phyloP scores from a whole-genome alignment of 2,797 vertebrate species.

The Lindbergichthys nudifrons region DNA sequence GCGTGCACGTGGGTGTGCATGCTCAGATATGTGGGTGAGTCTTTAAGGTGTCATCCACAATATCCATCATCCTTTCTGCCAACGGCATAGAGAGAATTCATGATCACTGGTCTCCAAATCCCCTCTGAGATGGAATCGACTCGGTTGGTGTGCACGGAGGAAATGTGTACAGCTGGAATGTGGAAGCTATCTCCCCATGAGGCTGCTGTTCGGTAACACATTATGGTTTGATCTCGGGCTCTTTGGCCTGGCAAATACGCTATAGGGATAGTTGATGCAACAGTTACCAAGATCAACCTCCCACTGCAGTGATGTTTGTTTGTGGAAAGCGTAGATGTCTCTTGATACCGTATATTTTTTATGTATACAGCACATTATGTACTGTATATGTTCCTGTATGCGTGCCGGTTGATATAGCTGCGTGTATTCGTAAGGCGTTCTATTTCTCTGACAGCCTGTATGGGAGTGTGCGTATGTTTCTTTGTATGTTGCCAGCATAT shows the following conservation, averaged over 20 bases:
- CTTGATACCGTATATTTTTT: constrained; percentile 17
- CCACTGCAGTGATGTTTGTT: constrained; percentile 53
- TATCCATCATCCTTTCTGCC: constrained; percentile 66
- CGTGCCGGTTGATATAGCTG: constrained; percentile 26
- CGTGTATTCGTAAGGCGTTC: constrained; percentile 11
- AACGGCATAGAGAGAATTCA: constrained; percentile 59
- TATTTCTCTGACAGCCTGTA: constrained; percentile 12
- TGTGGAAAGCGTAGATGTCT: constrained; percentile 42
- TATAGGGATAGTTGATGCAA: constrained; percentile 67
- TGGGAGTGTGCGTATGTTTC: constrained; percentile 25
- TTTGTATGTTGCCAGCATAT: constrained; percentile 16
- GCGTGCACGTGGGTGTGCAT: constrained; percentile 1
- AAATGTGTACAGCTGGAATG: constrained; percentile 48
- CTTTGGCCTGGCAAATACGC: constrained; percentile 55
- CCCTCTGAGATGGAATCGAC: constrained; percentile 54
- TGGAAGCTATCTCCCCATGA: constrained; percentile 52
- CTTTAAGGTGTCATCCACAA: constrained; percentile 64
- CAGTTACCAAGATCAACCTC: constrained; percentile 64
- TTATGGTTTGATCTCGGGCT: constrained; percentile 71
- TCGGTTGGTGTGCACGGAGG: constrained; percentile 45
- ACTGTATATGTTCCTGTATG: not conserved
- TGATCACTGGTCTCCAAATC: constrained; percentile 67
- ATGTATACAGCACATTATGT: constrained; percentile 20
- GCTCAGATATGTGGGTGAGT: constrained; percentile 48
- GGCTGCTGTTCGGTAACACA: constrained; percentile 47